phyloP scores from a whole-genome alignment of 2,113 vertebrate genomes.

The Microtus montanus region DNA sequence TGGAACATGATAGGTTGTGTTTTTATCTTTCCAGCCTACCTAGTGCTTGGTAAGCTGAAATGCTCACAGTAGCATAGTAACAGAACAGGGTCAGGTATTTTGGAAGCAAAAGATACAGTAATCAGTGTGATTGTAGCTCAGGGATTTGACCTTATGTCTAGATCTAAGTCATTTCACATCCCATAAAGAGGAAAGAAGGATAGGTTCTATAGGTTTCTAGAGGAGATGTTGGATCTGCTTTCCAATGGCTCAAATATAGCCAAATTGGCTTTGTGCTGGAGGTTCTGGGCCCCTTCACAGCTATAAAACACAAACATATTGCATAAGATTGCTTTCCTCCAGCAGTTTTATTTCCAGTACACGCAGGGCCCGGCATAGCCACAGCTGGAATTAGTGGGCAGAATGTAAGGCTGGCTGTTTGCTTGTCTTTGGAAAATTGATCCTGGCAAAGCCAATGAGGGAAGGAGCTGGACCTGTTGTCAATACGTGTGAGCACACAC shows the following conservation, averaged over 20 bases:
- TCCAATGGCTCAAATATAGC: conserved; percentile 19
- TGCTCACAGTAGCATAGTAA: neutral
- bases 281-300: neutral
- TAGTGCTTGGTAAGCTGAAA: neutral
- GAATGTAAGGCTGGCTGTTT: neutral
- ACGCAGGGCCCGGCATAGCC: neutral
- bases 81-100: neutral
- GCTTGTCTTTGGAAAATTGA: conserved; percentile 75
- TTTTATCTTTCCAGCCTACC: neutral
- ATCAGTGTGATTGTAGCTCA: conserved; percentile 8
- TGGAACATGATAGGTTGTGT: neutral
- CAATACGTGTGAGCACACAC: conserved; percentile 7
- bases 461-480: conserved; percentile 62
- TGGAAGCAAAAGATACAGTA: conserved; percentile 24
- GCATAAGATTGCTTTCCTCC: neutral
- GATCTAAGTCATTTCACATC: neutral
- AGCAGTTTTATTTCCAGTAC: neutral
- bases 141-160: neutral
- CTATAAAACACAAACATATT: conserved; percentile 28
- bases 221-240: conserved; percentile 35
- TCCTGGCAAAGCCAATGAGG: conserved; percentile 64
- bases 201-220: neutral
- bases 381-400: conserved; percentile 49
- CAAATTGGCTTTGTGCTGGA: neutral
- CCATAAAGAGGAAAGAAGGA: neutral